These are phyloP conservation scores for Pionites leucogaster DNA, from an alignment of 2,113 vertebrate genomes.

Conservation along the genomic window DNA sequence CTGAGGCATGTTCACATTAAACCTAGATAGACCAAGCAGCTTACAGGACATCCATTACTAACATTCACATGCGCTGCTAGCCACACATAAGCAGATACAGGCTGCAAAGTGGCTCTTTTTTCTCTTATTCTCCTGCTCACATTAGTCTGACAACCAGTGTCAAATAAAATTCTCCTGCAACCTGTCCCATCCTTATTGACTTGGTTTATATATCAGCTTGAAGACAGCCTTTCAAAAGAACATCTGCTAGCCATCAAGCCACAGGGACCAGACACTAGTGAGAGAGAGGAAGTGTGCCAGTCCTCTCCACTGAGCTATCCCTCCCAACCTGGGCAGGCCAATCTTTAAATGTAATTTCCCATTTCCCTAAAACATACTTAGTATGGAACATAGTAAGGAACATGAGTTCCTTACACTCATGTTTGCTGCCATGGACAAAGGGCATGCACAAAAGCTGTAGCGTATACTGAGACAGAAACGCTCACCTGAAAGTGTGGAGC, in stretches of 20 bases:
- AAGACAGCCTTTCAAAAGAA: background rate
- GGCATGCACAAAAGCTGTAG: background rate
- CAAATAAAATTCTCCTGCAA: background rate
- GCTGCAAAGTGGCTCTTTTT: background rate
- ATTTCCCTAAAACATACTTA: background rate
- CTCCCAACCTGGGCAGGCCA: background rate
- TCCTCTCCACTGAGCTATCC: background rate
- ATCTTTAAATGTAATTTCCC: background rate
- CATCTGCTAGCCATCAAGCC: background rate
- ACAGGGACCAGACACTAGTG: background rate
- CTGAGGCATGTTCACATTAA: background rate
- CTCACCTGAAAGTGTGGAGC: background rate
- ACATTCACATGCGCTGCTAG: background rate
- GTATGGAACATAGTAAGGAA: too few species aligned
- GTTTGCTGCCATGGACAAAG: background rate
- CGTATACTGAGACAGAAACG: rapidly evolving
- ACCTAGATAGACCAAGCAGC: background rate
- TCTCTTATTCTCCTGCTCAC: background rate
- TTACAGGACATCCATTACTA: background rate
- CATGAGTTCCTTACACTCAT: background rate
- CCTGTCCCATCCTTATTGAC: background rate
- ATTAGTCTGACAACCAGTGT: background rate
- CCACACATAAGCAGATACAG: background rate
- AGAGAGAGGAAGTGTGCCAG: background rate
- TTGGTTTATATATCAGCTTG: background rate